Evolutionary conservation across 2,113 vertebrate species (phyloP), one percentile per base, ranked within the genome.

Genomic region (Coptodon bakossiorum): DNA sequence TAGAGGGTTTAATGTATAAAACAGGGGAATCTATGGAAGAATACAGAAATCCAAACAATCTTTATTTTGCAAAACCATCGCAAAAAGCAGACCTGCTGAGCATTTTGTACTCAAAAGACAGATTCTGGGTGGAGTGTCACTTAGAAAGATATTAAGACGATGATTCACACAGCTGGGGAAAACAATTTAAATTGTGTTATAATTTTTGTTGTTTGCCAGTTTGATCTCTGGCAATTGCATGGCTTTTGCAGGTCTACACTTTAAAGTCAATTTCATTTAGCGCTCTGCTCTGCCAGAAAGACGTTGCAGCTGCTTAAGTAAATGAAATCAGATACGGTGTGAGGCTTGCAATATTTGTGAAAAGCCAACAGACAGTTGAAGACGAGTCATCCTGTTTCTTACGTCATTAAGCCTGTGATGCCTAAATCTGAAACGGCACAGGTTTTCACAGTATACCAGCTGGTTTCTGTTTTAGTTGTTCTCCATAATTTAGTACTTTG

Each of bases 121-220:
- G 40, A 89, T 81, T 63, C 10, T 45, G 29, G 24, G 16, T 48
- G 34, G 14, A 3, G 22, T 24, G 45, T 45, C n/a, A 10, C 13
- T 57, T 27, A 11, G 54, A 29, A 85, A 84, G 81, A 82, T 82
- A 91, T 86, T 86, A 9, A 31, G 68, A 27, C 14, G 83, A 78
- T 73, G 17, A 88, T 78, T 81, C 5, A 78, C 52, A 88, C 78
- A 45, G 9, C 87, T 78, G 45, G 16, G 48, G 17, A 31, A 50
- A 52, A 78, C 6, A 29, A n/a, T 61, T 61, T 40, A 12, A 14
- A 81, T 29, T 78, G 2, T 83, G 43, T 86, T 61, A 5, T 29
- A 13, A 10, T 63, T 50, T 31, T 59, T 87, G 56, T 93, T 87
- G 50, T 93, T 91, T 91, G 82, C 79, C 79, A 43, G 10, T 61